A percentile compares a stretch with the other conserved stretches of the same genome.
Evolutionary conservation across 2,113 vertebrate genomes (phyloP).

Genomic region (Scortum barcoo): DNA sequence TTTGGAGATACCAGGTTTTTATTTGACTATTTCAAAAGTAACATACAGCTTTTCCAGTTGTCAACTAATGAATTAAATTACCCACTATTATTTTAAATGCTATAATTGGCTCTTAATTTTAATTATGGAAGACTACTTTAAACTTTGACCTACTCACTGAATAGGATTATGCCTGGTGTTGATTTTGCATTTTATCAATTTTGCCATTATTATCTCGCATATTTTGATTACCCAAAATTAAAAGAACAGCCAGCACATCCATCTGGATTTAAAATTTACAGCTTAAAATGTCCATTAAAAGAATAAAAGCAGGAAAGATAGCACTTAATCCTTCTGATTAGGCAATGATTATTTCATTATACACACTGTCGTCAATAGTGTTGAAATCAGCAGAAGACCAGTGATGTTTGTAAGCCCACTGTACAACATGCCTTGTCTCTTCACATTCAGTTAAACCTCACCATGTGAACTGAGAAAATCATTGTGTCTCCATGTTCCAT

Average conservation of each 20-base stretch:
- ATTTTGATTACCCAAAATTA: conserved; percentile 10
- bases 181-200: conserved; percentile 7
- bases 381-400: not conserved
- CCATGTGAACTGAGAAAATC: conserved; percentile 38
- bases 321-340: conserved; percentile 26
- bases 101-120: conserved; percentile 38
- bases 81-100: conserved; percentile 21
- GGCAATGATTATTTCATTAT: conserved; percentile 36
- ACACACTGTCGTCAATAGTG: conserved; percentile 25
- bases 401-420: conserved; percentile 21
- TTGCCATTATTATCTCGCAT: conserved; percentile 13
- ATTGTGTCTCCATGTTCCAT: conserved; percentile 57
- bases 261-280: conserved; percentile 3
- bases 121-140: conserved; percentile 15
- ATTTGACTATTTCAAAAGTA: not conserved
- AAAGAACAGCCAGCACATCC: not conserved
- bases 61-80: conserved; percentile 38
- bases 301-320: not conserved
- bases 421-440: conserved; percentile 11
- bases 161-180: conserved; percentile 20
- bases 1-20: not conserved
- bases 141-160: conserved; percentile 29
- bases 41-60: not conserved
- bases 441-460: conserved; percentile 47
- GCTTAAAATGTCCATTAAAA: conserved; percentile 8